Evolutionary conservation across 2,888 invertebrate genomes (phyloP), one percentile per base, ranked within the genome.

Genomic region (Lepidocyrtinus sp.): DNA sequence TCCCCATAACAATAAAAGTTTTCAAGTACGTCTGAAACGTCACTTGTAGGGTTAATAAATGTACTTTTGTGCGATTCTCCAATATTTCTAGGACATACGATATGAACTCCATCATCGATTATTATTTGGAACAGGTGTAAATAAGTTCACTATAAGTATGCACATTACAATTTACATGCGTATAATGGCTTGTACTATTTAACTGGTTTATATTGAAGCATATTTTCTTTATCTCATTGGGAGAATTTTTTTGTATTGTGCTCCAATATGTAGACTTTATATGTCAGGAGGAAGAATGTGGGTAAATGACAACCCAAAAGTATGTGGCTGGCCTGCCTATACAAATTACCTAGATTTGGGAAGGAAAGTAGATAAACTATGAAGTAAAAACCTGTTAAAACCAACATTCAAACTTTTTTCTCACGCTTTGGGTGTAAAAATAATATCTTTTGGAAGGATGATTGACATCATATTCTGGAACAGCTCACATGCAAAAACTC

Each of bases 101-200:
- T 17, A n/a, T 19, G 21, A 19, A 67, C 68, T 45, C 5, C 36
- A 45, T 12, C 17, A 27, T 64, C n/a, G 22, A 26, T 7, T 36
- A 61, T 46, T 68, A 67, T 25, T 46, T 25, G 62, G 75, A 75
- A 69, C 75, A 69, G 46, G 75, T 75, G 69, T 62, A 67, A 67
- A n/a, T 45, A 45, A 67, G 45, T 27, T 36, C 12, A n/a, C 21
- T 19, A 67, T 45, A 36, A 45, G 5, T 5, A 45, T 24, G 21
- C 9, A n/a, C 25, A 26, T 21, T n/a, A n/a, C 21, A 21, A 21
- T 62, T 73, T 17, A 65, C 64, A 50, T 65, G 65, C 59, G n/a
- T 27, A 19, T 5, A 9, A 62, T 62, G 24, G 62, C 62, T 9
- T 22, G 2, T 9, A n/a, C 62, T 64, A 64, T 50, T 74, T 27